Evolutionary conservation across 2,797 vertebrate species (phyloP).

Genomic region (Yasuhikotakia modesta): DNA sequence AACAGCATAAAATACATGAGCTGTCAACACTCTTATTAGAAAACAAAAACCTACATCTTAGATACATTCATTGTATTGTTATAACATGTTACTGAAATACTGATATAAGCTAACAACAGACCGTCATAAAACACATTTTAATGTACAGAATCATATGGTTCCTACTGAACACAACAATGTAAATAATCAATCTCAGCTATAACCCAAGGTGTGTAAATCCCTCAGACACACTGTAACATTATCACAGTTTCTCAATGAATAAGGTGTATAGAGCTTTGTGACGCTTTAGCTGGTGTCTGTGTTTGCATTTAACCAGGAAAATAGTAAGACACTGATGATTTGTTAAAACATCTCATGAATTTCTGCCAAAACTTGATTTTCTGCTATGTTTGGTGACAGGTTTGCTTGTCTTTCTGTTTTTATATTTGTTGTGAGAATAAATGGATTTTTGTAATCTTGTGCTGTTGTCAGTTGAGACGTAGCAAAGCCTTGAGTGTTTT

Average conservation of each 20-base stretch:
- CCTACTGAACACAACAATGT: constrained; percentile 68
- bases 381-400: constrained; percentile 60
- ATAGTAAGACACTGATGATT: constrained; percentile 43
- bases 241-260: constrained; percentile 41
- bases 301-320: constrained; percentile 57
- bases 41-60: constrained; percentile 24
- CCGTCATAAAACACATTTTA: constrained; percentile 61
- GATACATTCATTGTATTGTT: constrained; percentile 46
- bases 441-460: constrained; percentile 70
- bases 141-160: constrained; percentile 60
- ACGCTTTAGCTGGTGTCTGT: constrained; percentile 63
- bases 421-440: constrained; percentile 66
- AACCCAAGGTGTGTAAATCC: constrained; percentile 66
- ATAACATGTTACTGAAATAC: constrained; percentile 45
- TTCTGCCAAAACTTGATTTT: constrained; percentile 62
- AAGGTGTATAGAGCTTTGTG: constrained; percentile 45
- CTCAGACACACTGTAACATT: constrained; percentile 59
- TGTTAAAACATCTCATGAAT: constrained; percentile 48
- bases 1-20: not conserved
- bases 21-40: constrained; percentile 15
- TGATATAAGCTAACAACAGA: constrained; percentile 51
- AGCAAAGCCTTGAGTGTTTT: constrained; percentile 73
- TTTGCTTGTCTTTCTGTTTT: constrained; percentile 61
- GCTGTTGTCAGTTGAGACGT: constrained; percentile 76
- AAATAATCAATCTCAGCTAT: constrained; percentile 66